A percentile compares a stretch with the other conserved stretches of the same genome.
Evolutionary conservation across 2,888 invertebrate genomes (phyloP).

Genomic region (Hirtodrosophila alboralis): DNA sequence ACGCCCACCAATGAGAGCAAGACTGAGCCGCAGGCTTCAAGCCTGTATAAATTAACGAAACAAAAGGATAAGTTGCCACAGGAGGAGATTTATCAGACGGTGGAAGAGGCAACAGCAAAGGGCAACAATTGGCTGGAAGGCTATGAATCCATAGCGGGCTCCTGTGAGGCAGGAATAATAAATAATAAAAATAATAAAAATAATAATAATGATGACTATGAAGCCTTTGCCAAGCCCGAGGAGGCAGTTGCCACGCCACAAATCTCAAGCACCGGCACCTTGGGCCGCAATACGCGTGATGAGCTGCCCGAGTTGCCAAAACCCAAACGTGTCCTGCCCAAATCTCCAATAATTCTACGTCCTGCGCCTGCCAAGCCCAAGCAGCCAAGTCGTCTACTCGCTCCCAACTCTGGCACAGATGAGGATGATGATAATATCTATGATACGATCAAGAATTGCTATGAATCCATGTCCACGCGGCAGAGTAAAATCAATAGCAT

Average conservation of each 20-base stretch:
- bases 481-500: constrained; percentile 46
- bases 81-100: constrained; percentile 82
- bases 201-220: constrained; percentile 79
- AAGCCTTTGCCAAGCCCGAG: constrained; percentile 73
- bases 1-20: constrained; percentile 54
- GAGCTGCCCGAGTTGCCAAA: constrained; percentile 78
- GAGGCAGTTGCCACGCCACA: constrained; percentile 35
- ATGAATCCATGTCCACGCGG: constrained; percentile 73
- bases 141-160: constrained; percentile 81
- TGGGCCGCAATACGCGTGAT: constrained; percentile 80
- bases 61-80: constrained; percentile 29
- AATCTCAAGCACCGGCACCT: constrained; percentile 52
- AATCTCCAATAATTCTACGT: constrained; percentile 60
- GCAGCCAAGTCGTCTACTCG: constrained; percentile 13
- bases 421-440: constrained; percentile 86
- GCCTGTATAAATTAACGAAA: constrained; percentile 51
- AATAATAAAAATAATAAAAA: constrained; percentile 52
- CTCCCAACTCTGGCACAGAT: constrained; percentile 32
- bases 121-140: constrained; percentile 71
- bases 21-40: constrained; percentile 70
- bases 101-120: constrained; percentile 72
- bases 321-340: constrained; percentile 80
- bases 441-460: constrained; percentile 86
- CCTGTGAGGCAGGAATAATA: constrained; percentile 39
- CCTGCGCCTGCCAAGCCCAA: constrained; percentile 63